Conservation (phyloP, 2,888 invertebrate species). For the Drosophila ezoana region DNA sequence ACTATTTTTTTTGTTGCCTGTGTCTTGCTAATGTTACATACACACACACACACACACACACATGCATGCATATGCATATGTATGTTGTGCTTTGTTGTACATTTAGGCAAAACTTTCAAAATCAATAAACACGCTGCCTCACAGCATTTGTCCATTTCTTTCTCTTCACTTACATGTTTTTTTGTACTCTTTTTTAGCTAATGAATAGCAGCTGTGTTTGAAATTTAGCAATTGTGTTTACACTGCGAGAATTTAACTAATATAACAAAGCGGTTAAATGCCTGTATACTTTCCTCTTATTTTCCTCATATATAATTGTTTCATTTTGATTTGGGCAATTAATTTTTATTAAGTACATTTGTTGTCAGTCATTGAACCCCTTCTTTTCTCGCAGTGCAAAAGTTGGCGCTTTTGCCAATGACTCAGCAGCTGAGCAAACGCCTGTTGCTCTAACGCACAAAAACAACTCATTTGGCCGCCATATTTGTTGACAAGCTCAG, state of each 20-base stretch:
- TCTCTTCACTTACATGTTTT: slow-evolving; percentile 5
- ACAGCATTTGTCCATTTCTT: slow-evolving; percentile 13
- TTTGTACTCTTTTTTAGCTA: background rate
- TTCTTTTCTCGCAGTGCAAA: slow-evolving; percentile 30
- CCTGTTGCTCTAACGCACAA: slow-evolving; percentile 50
- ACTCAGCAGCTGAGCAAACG: slow-evolving; percentile 43
- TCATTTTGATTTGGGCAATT: background rate
- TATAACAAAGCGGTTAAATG: background rate
- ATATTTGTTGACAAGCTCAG: slow-evolving; percentile 43
- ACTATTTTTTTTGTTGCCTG: slow-evolving; percentile 32
- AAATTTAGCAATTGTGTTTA: slow-evolving; percentile 9
- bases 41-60: background rate
- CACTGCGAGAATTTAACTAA: slow-evolving; percentile 14
- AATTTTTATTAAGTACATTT: background rate
- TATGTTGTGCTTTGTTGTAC: slow-evolving; percentile 11
- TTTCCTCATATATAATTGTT: background rate
- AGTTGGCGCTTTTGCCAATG: slow-evolving; percentile 28
- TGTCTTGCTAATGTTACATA: slow-evolving; percentile 33
- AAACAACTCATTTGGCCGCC: slow-evolving; percentile 23
- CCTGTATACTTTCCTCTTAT: background rate
- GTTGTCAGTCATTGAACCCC: slow-evolving; percentile 3
- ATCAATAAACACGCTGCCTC: slow-evolving; percentile 17
- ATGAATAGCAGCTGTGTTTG: slow-evolving; percentile 10
- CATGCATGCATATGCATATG: background rate
- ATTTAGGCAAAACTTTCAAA: slow-evolving; percentile 42